These are phyloP conservation scores for Atta colombica DNA, from an alignment of 1,140 invertebrate species.

Conservation along the genomic window DNA sequence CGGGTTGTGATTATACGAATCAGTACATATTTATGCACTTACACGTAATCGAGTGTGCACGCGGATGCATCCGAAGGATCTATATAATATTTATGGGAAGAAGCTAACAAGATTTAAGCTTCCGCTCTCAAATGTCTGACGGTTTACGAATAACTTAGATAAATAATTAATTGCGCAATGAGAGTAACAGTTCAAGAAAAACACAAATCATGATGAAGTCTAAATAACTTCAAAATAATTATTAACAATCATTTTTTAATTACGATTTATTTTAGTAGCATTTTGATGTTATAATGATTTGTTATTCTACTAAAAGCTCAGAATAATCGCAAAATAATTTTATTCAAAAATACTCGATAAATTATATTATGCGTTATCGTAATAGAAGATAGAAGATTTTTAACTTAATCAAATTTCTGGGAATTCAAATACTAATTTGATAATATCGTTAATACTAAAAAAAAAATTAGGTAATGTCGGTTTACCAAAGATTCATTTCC, in stretches of 20 bases:
- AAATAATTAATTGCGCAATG: background rate
- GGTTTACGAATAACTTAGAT: background rate
- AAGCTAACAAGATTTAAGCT: slow-evolving; percentile 11
- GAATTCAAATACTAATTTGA: background rate
- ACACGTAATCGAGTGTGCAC: slow-evolving; percentile 9
- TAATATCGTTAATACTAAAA: background rate
- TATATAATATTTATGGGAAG: background rate
- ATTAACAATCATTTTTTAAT: too few relatives aligned
- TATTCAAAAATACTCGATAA: background rate
- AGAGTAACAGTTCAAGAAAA: background rate
- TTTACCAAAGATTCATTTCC: background rate
- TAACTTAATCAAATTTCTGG: background rate
- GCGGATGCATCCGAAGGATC: slow-evolving; percentile 12
- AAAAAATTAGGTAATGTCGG: background rate
- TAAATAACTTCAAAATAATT: too few relatives aligned
- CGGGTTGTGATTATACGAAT: slow-evolving; percentile 2
- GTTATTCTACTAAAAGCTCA: too few relatives aligned
- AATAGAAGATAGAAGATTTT: background rate
- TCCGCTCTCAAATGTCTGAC: background rate
- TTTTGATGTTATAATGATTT: too few relatives aligned
- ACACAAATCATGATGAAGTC: too few relatives aligned
- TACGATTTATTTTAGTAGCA: too few relatives aligned
- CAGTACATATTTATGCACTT: slow-evolving; percentile 55
- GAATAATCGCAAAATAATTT: background rate
- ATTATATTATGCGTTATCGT: background rate